A percentile compares a stretch with the other conserved stretches of the same genome.
phyloP scores from a whole-genome alignment of 2,888 invertebrate genomes.

The Athripsodes cinereus region DNA sequence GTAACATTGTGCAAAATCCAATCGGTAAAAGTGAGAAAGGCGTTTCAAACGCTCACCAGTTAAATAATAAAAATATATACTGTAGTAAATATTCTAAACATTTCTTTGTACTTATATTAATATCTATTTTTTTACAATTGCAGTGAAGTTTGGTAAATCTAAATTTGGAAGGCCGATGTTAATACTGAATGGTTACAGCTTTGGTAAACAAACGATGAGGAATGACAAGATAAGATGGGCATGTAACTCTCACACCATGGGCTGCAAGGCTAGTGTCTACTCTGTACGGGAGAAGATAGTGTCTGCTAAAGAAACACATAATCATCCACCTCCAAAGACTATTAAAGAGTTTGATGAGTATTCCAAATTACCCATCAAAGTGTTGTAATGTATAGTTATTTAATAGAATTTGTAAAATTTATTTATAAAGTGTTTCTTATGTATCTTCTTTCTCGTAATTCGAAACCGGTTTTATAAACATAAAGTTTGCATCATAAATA shows the following conservation, averaged over 20 bases:
- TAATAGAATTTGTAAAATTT: too few relatives aligned
- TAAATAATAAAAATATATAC: too few relatives aligned
- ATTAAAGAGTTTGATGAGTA: neutral
- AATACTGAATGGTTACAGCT: neutral
- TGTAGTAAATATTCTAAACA: too few relatives aligned
- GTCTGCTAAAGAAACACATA: neutral
- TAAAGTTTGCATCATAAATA: too few relatives aligned
- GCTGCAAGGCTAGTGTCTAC: neutral
- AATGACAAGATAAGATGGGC: neutral
- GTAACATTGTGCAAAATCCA: too few relatives aligned
- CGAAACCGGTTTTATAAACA: too few relatives aligned
- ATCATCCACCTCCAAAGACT: neutral
- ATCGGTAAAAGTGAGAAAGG: too few relatives aligned
- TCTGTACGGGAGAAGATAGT: constrained; percentile 1
- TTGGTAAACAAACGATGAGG: neutral
- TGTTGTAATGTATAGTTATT: neutral
- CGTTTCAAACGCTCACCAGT: too few relatives aligned
- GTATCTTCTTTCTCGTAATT: too few relatives aligned
- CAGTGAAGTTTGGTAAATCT: neutral
- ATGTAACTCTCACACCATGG: neutral
- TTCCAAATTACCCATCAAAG: neutral
- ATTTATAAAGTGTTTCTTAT: too few relatives aligned
- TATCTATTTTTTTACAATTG: neutral
- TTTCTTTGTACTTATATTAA: too few relatives aligned
- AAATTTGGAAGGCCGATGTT: neutral